phyloP scores from a whole-genome alignment of 1,140 invertebrate genomes.

The Tetramorium simillimum region DNA sequence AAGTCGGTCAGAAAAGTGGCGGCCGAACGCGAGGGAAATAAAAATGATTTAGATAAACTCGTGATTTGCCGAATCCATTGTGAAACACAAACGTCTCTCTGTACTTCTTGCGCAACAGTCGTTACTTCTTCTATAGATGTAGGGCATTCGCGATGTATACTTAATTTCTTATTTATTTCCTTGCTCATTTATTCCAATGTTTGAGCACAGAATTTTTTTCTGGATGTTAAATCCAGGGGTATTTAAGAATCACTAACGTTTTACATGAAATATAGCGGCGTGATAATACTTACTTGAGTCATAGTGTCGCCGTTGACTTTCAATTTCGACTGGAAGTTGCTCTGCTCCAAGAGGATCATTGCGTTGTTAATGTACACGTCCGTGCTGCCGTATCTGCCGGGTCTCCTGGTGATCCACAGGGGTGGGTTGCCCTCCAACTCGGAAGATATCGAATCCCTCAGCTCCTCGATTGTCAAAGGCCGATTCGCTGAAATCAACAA shows the following conservation, averaged over 20 bases:
- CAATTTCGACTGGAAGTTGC: constrained; percentile 87
- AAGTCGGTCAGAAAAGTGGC: constrained; percentile 51
- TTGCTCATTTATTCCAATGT: neutral
- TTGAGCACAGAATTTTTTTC: neutral
- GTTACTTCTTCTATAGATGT: neutral
- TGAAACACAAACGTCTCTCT: neutral
- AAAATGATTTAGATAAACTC: constrained; percentile 32
- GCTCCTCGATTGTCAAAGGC: constrained; percentile 89
- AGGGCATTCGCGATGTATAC: neutral
- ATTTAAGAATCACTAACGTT: neutral
- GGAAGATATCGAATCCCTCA: constrained; percentile 88
- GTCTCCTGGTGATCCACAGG: constrained; percentile 90
- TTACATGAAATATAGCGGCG: neutral
- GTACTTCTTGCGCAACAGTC: neutral
- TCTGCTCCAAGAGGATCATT: constrained; percentile 89
- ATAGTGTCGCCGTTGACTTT: constrained; percentile 84
- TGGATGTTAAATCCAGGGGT: neutral
- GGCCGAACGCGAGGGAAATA: neutral
- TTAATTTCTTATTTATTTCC: neutral
- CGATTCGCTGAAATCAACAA: constrained; percentile 88
- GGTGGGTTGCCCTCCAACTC: constrained; percentile 93
- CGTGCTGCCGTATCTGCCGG: constrained; percentile 84
- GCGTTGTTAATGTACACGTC: constrained; percentile 94
- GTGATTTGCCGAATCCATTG: neutral
- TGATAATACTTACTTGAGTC: constrained; percentile 88